Evolutionary conservation across 2,797 vertebrate genomes (phyloP).

Genomic region (Oreochromis mossambicus): DNA sequence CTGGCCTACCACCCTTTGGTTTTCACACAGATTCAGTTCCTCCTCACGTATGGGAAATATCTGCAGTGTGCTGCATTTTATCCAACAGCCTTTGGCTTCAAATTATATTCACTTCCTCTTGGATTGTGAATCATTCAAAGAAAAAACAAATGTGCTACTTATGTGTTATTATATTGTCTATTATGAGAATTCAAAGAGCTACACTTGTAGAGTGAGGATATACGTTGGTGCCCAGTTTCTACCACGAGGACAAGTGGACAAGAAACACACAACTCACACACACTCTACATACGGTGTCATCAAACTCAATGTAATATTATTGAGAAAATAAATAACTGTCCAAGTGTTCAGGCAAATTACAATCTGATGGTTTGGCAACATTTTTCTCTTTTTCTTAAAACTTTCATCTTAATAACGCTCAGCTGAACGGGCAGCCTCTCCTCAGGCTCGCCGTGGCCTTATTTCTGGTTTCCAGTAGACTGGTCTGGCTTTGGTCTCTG

Average conservation of each 20-base stretch:
- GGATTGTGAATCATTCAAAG: neutral
- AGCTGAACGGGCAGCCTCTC: accelerated
- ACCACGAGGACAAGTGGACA: neutral
- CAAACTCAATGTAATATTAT: neutral
- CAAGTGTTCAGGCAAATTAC: neutral
- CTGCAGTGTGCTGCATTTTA: neutral
- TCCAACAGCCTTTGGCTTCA: neutral
- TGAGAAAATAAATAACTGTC: neutral
- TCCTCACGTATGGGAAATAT: neutral
- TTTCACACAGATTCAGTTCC: neutral
- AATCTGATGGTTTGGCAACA: neutral
- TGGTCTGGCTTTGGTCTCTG: neutral
- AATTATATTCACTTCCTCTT: neutral
- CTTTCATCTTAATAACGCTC: neutral
- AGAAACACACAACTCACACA: neutral
- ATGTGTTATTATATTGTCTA: neutral
- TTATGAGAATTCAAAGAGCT: neutral
- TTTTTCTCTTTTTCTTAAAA: neutral
- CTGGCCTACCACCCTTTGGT: neutral
- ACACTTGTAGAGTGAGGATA: neutral
- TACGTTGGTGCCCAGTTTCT: neutral
- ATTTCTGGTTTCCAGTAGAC: neutral
- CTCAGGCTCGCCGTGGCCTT: neutral
- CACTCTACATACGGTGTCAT: neutral
- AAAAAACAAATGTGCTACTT: neutral